Base-by-base conservation (phyloP, 2,113 vertebrate species). In the Engystomops pustulosus region DNA sequence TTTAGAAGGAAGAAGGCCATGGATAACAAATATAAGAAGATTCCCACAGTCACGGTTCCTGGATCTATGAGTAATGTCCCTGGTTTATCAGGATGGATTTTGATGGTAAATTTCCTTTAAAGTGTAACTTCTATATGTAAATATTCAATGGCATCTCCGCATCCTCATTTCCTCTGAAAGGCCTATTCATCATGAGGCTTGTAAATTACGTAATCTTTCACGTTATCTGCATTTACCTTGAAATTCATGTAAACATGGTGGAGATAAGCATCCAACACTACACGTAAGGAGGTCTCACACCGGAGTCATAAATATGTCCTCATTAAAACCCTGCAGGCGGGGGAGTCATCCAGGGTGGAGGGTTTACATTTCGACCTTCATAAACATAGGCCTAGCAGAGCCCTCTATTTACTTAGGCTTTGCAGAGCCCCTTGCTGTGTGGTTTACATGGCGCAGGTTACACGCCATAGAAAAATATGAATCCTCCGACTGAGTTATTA, bases 381-480 rank as follows among this genome's bases (percentile, higher is more conserved):
- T 15, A 60, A 78, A 78, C 34, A 41, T 38, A 25, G 23, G 51
- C 34, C 3, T 55, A 17, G 53, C 55, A 60, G 7, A 41, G 41
- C 11, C 15, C 30, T 3, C 55, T 78, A 58, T 78, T 78, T 58
- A 34, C 60, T 38, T 49, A 68, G 25, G 58, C 25, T 55, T 82
- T 55, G 30, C 25, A 18, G 12, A 25, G n/a, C 18, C 17, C 80
- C n/a, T 55, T 3, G 69, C 68, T 17, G 25, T 72, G 69, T 72
- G 49, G 47, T 70, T 82, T 82, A 20, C 15, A 45, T 30, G 6
- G 49, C 14, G 15, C 49, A 72, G 71, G 51, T 38, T 41, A 25
- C 67, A 45, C 41, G 32, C 58, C 51, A 80, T 38, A 20, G 49
- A 14, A 71, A 82, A 41, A 83, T 34, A 45, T 67, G 72, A 84